Base-by-base conservation (phyloP, 2,888 invertebrate species). In the Conistra vaccinii region DNA sequence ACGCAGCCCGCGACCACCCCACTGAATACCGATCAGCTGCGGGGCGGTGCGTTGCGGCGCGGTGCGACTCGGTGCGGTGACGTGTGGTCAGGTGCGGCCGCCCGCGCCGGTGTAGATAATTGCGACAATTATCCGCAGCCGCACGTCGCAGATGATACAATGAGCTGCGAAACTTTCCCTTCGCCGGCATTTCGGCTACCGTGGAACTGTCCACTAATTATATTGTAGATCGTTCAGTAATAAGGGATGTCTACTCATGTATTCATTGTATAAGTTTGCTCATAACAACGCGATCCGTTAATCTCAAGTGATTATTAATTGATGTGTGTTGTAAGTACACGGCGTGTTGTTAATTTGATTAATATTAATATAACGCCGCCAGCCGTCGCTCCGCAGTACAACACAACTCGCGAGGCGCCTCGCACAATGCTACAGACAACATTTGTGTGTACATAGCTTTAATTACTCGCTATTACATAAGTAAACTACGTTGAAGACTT, bases 261-360 rank as follows among this genome's bases (percentile, higher is more conserved):
- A 51, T 39, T 78, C 5, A 60, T 32, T 65, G 55, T 57, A 29
- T n/a, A 71, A 57, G 60, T 67, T 69, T 57, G 32, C 39, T 60
- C 17, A 48, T 9, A 62, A 55, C 39, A 57, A 32, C 26, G 39
- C 42, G 29, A 65, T 63, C 60, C 45, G 65, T 57, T 68, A 68
- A 71, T 71, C 67, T 69, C 62, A 69, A 80, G 71, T 76, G 60
- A 67, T 74, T 81, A 76, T 73, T 81, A 81, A 73, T 76, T 69
- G 62, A 75, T 60, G 35, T 80, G 62, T 77, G 81, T 74, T 51
- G 48, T 70, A 26, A 60, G 48, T 57, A 83, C 35, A 70, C 57
- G 60, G 48, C 66, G 1, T 61, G 69, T 69, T 79, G 84, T 79
- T 69, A 42, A 83, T 81, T 83, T 66, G 66, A 79, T 83, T 83